These are phyloP conservation scores for Antennarius maculatus DNA, from an alignment of 2,797 vertebrate species.

Conservation along the genomic window DNA sequence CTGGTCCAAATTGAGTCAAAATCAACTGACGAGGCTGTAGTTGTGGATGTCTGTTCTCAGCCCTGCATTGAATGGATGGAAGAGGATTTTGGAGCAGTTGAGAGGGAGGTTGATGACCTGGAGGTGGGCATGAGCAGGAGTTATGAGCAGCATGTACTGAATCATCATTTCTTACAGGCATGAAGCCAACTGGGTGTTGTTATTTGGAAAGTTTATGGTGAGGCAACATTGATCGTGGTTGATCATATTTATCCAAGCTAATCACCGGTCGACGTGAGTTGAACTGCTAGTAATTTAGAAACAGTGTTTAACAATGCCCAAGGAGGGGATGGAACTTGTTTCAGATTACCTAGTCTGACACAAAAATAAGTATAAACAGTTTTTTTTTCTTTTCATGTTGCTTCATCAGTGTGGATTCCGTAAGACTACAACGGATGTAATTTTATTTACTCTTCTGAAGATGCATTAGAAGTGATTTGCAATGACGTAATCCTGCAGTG, in stretches of 20 bases:
- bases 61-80: slow-evolving; percentile 39
- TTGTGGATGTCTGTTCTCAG: slow-evolving; percentile 49
- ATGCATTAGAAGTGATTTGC: slow-evolving; percentile 2
- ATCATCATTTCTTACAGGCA: background rate
- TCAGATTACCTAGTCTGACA: too few species aligned
- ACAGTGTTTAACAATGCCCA: background rate
- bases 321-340: background rate
- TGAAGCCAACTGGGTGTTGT: slow-evolving; percentile 6
- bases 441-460: slow-evolving; percentile 4
- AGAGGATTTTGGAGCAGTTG: slow-evolving; percentile 24
- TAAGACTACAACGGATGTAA: slow-evolving; percentile 11
- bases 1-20: slow-evolving; percentile 71
- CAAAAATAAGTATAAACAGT: too few species aligned
- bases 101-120: slow-evolving; percentile 26
- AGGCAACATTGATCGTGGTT: background rate
- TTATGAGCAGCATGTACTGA: slow-evolving; percentile 11
- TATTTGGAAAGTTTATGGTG: slow-evolving; percentile 3
- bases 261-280: background rate
- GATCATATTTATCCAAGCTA: background rate
- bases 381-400: background rate
- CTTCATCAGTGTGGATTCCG: background rate
- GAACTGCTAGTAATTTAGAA: slow-evolving; percentile 1
- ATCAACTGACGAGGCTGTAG: slow-evolving; percentile 71
- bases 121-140: slow-evolving; percentile 7
- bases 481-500: background rate